Conservation (phyloP, 2,888 invertebrate genomes). For the Imbricaverruca yamaguchii region DNA sequence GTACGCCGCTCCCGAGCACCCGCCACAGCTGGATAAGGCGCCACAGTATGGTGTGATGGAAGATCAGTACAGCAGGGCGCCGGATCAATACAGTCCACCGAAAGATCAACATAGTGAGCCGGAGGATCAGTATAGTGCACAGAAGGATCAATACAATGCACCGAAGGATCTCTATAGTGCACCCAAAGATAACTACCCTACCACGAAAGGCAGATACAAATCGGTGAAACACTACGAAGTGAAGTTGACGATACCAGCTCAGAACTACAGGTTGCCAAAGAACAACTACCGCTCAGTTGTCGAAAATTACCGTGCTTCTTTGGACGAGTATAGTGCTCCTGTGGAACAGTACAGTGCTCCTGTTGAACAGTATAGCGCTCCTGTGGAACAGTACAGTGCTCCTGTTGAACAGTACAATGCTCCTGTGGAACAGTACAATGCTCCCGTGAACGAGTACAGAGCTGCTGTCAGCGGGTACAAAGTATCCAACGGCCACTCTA, state of each 20-base stretch:
- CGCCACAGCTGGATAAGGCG: too few relatives aligned
- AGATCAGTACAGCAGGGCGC: too few relatives aligned
- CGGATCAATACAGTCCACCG: too few relatives aligned
- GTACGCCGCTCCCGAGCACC: too few relatives aligned
- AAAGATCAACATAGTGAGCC: too few relatives aligned
- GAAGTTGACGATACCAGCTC: background rate
- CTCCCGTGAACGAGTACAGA: background rate
- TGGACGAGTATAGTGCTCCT: too few relatives aligned
- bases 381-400: too few relatives aligned
- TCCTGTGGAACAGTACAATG: background rate
- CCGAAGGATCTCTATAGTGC: background rate
- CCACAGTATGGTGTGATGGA: too few relatives aligned
- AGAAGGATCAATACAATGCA: background rate
- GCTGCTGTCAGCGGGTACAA: background rate
- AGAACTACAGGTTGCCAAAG: background rate
- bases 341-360: background rate
- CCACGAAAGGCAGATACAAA: background rate
- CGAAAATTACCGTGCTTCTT: too few relatives aligned
- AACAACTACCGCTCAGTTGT: background rate
- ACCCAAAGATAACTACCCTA: background rate
- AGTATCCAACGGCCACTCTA: background rate
- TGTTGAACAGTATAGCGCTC: background rate
- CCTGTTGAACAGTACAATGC: too few relatives aligned
- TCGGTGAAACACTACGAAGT: slow-evolving; percentile 9
- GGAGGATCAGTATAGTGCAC: background rate